phyloP scores from a whole-genome alignment of 1,140 invertebrate species.

The Caenorhabditis remanei region DNA sequence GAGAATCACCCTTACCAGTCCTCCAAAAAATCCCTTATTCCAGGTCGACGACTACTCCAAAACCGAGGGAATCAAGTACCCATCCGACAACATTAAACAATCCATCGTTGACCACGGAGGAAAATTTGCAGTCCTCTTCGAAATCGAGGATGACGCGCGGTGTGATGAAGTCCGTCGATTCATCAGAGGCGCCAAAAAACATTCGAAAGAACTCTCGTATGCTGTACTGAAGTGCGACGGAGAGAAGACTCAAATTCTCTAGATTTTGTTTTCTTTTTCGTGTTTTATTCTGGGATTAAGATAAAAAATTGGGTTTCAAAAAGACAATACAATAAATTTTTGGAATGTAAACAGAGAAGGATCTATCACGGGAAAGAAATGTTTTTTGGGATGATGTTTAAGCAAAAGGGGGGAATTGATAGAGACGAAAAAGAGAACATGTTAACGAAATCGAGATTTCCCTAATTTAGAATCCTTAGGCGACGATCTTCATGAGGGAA shows the following conservation, averaged over 20 bases:
- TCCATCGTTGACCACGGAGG: conserved; percentile 32
- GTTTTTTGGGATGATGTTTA: background rate
- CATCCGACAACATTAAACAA: conserved; percentile 43
- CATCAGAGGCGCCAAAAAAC: conserved; percentile 8
- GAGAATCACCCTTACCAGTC: background rate
- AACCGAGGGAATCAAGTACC: conserved; percentile 11
- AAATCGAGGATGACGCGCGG: conserved; percentile 4
- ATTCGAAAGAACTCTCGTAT: conserved; percentile 39
- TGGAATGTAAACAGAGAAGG: background rate
- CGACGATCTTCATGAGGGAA: background rate
- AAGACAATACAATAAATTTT: too few species aligned
- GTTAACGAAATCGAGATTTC: background rate
- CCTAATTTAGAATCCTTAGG: background rate
- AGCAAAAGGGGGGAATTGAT: background rate
- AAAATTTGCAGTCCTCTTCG: conserved; percentile 20
- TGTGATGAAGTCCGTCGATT: conserved; percentile 51
- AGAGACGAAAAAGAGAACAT: background rate
- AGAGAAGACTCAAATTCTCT: conserved; percentile 26
- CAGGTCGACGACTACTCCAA: conserved; percentile 35
- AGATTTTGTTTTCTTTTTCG: conserved; percentile 17
- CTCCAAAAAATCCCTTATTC: background rate
- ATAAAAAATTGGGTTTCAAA: background rate
- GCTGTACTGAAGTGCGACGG: conserved; percentile 31
- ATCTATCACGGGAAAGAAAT: conserved; percentile 9
- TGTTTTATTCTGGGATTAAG: background rate